Percentiles rank a stretch among this genome's conserved stretches.
Evolutionary conservation across 2,113 vertebrate genomes (phyloP).

Genomic region (Sceloporus undulatus): DNA sequence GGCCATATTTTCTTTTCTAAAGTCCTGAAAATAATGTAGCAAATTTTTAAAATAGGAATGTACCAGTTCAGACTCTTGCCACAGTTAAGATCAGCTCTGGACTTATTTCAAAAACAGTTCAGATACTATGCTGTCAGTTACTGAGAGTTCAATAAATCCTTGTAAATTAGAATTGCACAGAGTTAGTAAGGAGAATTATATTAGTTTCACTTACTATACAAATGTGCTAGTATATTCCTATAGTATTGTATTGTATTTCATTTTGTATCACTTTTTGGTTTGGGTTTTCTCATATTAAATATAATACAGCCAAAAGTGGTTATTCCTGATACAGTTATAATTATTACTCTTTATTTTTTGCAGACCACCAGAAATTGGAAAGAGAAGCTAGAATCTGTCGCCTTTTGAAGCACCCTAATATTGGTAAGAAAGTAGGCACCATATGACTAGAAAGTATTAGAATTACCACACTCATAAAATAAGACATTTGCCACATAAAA

Average conservation of each 20-base stretch:
- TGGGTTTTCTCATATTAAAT: background rate
- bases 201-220: constrained; percentile 10
- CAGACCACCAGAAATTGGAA: constrained; percentile 96
- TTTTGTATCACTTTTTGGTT: background rate
- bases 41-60: background rate
- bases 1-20: background rate
- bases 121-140: background rate
- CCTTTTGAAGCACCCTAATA: constrained; percentile 92
- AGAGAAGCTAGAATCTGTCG: constrained; percentile 94
- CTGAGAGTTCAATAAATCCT: background rate
- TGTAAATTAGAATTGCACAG: background rate
- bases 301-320: background rate
- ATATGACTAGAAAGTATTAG: background rate
- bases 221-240: background rate
- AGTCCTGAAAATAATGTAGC: background rate
- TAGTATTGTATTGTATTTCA: background rate
- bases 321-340: constrained; percentile 40
- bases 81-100: background rate
- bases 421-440: constrained; percentile 81
- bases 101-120: background rate
- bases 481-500: background rate
- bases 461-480: background rate
- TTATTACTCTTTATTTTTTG: constrained; percentile 43
- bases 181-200: constrained; percentile 10
- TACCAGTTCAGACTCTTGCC: background rate